These are phyloP conservation scores for Pitangus sulphuratus DNA, from an alignment of 2,797 vertebrate species.

Conservation along the genomic window DNA sequence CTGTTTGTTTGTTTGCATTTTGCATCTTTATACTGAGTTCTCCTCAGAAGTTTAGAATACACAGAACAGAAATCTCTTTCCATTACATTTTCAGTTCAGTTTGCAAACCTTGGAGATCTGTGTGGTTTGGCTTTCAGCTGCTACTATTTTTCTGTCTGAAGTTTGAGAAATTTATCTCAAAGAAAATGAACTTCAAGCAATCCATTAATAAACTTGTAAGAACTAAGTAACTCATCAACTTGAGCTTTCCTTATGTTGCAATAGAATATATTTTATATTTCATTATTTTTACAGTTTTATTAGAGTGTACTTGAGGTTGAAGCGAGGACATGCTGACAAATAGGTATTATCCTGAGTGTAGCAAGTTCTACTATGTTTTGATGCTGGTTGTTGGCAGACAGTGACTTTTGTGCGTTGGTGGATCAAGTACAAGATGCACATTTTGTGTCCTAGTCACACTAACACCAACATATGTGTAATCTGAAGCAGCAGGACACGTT, in stretches of 20 bases:
- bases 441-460: neutral
- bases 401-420: neutral
- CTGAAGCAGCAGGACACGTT: neutral
- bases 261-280: neutral
- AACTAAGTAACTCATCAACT: neutral
- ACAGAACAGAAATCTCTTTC: neutral
- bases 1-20: neutral
- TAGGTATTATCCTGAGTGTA: neutral
- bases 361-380: neutral
- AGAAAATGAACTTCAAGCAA: slow-evolving; percentile 1
- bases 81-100: neutral
- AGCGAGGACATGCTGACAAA: neutral
- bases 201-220: neutral
- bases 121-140: neutral
- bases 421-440: neutral
- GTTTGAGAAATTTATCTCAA: neutral
- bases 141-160: neutral
- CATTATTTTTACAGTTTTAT: neutral
- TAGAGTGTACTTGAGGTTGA: neutral
- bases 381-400: neutral
- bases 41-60: neutral
- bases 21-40: neutral
- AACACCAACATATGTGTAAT: neutral
- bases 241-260: neutral
- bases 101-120: neutral